Base-by-base conservation (phyloP, 2,113 vertebrate species). In the Gambusia holbrooki region DNA sequence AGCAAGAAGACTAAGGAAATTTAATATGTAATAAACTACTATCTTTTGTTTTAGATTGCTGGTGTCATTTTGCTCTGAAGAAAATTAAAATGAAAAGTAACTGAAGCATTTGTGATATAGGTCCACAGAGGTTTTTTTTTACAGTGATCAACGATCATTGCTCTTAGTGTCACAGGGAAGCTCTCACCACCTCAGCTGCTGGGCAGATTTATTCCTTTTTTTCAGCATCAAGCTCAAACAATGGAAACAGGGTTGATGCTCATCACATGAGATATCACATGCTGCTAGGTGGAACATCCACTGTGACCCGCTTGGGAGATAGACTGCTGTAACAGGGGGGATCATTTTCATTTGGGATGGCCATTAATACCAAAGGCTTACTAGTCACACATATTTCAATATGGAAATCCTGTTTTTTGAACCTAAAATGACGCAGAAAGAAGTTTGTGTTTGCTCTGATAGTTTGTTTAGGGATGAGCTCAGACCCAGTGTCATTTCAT, bases 251-350 rank as follows among this genome's bases (percentile, higher is more conserved):
- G 80, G 74, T 83, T 81, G 83, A 85, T 74, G 82, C 85, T 92
- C 87, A 87, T 91, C 90, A 84, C 89, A 90, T 88, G 88, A 88
- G 89, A 76, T 83, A 89, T 90, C 91, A 90, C 86, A 90, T 90
- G 90, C 87, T 88, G 77, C 84, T 88, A 71, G 84, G 87, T 89
- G 83, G 81, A 89, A 88, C 83, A 90, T 91, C 80, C 29, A 77
- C 71, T 75, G 86, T 82, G 85, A 85, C 81, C 87, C 77, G 66
- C 64, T 76, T 64, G 19, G 62, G 62, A 88, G 84, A 90, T 85
- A 84, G n/a, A 80, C 84, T 61, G 77, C 81, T 66, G 79, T 45
- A 88, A 82, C 77, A 81, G 70, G 67, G 82, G 81, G 40, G 40
- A 90, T 92, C 69, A 73, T 86, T 92, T 87, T 85, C 62, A 17